Percentiles rank a stretch among this genome's conserved stretches.
phyloP scores from a whole-genome alignment of 2,888 invertebrate genomes.

The Dryococelus australis region DNA sequence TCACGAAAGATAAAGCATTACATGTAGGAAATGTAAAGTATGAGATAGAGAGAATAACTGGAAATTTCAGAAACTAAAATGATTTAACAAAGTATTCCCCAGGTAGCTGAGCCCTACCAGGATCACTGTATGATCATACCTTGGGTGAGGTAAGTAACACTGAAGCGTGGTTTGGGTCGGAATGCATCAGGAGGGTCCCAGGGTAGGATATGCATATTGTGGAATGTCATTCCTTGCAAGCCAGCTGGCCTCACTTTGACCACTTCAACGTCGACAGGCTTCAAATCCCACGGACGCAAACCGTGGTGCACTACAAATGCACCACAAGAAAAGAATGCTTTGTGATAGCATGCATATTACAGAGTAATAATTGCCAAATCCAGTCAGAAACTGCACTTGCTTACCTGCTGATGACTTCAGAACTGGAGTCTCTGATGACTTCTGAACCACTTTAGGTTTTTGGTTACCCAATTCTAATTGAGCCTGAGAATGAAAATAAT shows the following conservation, averaged over 20 bases:
- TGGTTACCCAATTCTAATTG: neutral
- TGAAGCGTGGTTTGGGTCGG: conserved; percentile 44
- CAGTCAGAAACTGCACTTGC: neutral
- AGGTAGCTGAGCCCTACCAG: neutral
- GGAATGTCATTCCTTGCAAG: conserved; percentile 42
- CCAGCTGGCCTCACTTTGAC: conserved; percentile 40
- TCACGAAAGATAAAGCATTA: too few species aligned
- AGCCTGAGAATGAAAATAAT: neutral
- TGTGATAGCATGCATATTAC: conserved; percentile 1
- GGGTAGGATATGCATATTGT: conserved; percentile 40
- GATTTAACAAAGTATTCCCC: neutral
- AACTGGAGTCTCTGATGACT: neutral
- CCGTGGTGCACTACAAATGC: neutral
- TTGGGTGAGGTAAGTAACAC: conserved; percentile 41
- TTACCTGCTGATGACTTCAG: neutral
- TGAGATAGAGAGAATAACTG: too few species aligned
- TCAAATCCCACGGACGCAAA: conserved; percentile 36
- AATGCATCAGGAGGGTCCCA: conserved; percentile 45
- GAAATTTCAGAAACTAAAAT: neutral
- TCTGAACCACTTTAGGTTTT: neutral
- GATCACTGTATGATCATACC: conserved; percentile 4
- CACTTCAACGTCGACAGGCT: conserved; percentile 12
- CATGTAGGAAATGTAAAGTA: too few species aligned
- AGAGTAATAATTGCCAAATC: neutral
- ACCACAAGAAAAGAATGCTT: conserved; percentile 9